Conservation (phyloP, 1,140 invertebrate species). For the Pseudomyrmex sp. region DNA sequence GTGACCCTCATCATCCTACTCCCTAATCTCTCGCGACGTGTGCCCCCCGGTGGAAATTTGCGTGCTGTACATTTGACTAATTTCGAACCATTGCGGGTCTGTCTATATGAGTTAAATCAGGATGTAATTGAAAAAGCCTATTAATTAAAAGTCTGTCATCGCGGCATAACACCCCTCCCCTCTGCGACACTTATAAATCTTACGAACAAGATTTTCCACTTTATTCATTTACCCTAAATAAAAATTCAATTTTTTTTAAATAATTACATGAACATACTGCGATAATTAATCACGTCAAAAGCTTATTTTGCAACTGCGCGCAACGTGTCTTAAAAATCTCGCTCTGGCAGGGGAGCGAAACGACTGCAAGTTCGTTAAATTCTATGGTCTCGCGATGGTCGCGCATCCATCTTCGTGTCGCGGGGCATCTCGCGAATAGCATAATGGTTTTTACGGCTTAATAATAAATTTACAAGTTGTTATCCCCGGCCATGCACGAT, state of each 20-base stretch:
- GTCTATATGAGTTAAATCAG: constrained; percentile 1
- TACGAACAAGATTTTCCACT: no score
- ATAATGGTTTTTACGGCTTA: constrained; percentile 61
- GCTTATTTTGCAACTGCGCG: constrained; percentile 38
- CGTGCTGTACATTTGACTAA: constrained; percentile 33
- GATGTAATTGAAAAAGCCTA: constrained; percentile 1
- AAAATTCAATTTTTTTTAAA: neutral
- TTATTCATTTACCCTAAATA: no score
- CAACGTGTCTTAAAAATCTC: constrained; percentile 47
- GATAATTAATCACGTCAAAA: constrained; percentile 36
- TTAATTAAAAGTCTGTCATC: constrained; percentile 18
- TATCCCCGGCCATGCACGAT: constrained; percentile 45
- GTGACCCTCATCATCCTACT: constrained; percentile 40
- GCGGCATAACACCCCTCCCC: no score
- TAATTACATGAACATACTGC: constrained; percentile 39
- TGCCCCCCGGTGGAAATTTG: constrained; percentile 24
- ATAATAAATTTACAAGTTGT: constrained; percentile 63
- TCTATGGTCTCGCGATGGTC: constrained; percentile 22
- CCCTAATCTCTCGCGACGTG: constrained; percentile 45
- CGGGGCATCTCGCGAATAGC: constrained; percentile 46
- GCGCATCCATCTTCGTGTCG: constrained; percentile 58
- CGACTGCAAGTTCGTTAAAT: constrained; percentile 52
- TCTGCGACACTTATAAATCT: neutral
- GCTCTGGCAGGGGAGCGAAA: constrained; percentile 26
- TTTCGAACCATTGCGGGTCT: constrained; percentile 2